Conservation (phyloP, 1,140 invertebrate genomes). For the Vanessa atalanta region DNA sequence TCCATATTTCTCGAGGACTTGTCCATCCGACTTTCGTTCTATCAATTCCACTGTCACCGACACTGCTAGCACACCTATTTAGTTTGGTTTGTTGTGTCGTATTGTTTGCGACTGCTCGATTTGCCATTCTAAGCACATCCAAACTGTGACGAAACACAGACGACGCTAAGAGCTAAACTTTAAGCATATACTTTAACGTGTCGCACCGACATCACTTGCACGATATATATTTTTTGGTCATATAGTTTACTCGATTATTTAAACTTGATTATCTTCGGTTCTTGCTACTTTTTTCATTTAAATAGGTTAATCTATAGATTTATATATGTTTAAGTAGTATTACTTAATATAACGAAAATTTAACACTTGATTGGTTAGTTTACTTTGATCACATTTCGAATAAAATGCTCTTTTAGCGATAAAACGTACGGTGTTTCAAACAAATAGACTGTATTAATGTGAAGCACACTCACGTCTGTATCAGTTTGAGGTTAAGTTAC, state of each 20-base stretch:
- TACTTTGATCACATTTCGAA: background rate
- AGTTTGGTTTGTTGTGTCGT: conserved; percentile 60
- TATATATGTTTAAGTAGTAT: background rate
- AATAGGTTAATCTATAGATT: background rate
- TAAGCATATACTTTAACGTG: conserved; percentile 23
- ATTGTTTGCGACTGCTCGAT: conserved; percentile 59
- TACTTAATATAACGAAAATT: background rate
- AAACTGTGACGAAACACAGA: conserved; percentile 15
- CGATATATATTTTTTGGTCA: no score
- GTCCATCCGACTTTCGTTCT: conserved; percentile 74
- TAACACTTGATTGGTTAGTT: background rate
- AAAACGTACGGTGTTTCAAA: conserved; percentile 33
- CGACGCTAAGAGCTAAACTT: conserved; percentile 30
- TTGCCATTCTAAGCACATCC: conserved; percentile 64
- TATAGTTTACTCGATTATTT: no score
- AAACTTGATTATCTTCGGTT: background rate
- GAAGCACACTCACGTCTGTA: conserved; percentile 75
- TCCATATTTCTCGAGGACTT: conserved; percentile 75
- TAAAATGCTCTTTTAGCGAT: background rate
- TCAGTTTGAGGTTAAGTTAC: conserved; percentile 80
- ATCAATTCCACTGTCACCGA: conserved; percentile 65
- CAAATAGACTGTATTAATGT: conserved; percentile 67
- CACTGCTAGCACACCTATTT: conserved; percentile 69
- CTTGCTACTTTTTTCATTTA: background rate
- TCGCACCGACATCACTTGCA: conserved; percentile 22